Evolutionary conservation across 2,797 vertebrate genomes (phyloP), one percentile per base, ranked within the genome.

Genomic region (Anas flavirostris): DNA sequence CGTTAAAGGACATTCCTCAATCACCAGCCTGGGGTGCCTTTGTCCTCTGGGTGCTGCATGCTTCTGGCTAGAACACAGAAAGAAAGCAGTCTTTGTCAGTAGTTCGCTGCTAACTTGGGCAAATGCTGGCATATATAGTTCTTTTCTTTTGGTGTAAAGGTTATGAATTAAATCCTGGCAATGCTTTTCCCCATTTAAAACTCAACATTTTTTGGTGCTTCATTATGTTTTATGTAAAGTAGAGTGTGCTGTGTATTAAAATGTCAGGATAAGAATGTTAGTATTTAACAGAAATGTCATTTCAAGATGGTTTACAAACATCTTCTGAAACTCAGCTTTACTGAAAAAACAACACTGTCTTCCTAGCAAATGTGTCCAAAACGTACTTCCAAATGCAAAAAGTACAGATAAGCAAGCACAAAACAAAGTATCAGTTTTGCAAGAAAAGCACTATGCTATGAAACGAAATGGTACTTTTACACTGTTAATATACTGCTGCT

Each of bases 1-100:
- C 9, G 97, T 97, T 89, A 99, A 95, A 29, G 98, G 98, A 98
- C 98, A 99, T 96, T 99, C 99, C 96, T 99, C 99, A 97, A 99
- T 99, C 97, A 98, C 98, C 95, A 99, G 97, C 94, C 97, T 97
- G 5, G 99, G 98, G 52, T 98, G 98, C 62, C 98, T 99, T 97
- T 98, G 98, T 95, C 98, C 98, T 98, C 98, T 95, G 90, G 98
- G 97, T 88, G 98, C 95, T 88, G 96, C 94, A 10, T 98, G 98
- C 95, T 98, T 98, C 93, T 98, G 95, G 97, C 98, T 98, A 86
- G 67, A 96, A 96, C 68, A 94, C 33, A 95, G 93, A 95, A 94
- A 97, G 90, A 97, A 97, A 92, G 91, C 35, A 64, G 58, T 53
- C 86, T 90, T 84, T 94, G 87, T 97, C 91, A 93, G 84, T 37